Evolutionary conservation across 2,113 vertebrate genomes (phyloP), one percentile per base, ranked within the genome.

Genomic region (Zootoca vivipara): DNA sequence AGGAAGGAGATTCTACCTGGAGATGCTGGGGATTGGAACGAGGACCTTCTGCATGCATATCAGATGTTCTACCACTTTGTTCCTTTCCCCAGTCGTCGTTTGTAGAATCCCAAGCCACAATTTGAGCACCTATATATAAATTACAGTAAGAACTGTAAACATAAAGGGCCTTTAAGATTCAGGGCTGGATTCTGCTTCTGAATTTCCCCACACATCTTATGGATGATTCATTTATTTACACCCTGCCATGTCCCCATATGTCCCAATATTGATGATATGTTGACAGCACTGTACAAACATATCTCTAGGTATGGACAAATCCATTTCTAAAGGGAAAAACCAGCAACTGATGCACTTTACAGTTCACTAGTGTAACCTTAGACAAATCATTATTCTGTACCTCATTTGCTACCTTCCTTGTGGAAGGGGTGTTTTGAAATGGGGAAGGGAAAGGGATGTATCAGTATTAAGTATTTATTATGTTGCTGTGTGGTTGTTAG

Each of bases 361-460:
- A 81, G 80, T 65, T 7, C 8, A 22, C 5, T 30, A 89, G 24
- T 10, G 4, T 82, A 1, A 2, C 73, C 33, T 86, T 73, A 77
- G 42, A 85, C 52, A 85, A 62, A 62, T 84, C 56, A 87, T 81
- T 84, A 90, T 82, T 65, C 6, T 13, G 6, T 28, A 82, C 83
- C 86, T 90, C 38, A 8, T 81, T 86, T 85, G 85, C 5, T 24
- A 0, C 77, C 81, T 85, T 77, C 24, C 46, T 83, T 87, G 8
- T 82, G 22, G 58, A 82, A 88, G 18, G 56, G 78, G 40, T 40
- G 83, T 8, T 8, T 56, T 77, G 75, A 78, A 16, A 20, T 62
- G 4, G 38, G 1, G 33, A 7, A 67, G 20, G 10, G 40, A 88
- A 52, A 78, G 6, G 6, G 1, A 46, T 40, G 20, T 15, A 0